A percentile compares a stretch with the other conserved stretches of the same genome.
phyloP scores from a whole-genome alignment of 2,797 vertebrate genomes.

The Arctocebus calabarensis region DNA sequence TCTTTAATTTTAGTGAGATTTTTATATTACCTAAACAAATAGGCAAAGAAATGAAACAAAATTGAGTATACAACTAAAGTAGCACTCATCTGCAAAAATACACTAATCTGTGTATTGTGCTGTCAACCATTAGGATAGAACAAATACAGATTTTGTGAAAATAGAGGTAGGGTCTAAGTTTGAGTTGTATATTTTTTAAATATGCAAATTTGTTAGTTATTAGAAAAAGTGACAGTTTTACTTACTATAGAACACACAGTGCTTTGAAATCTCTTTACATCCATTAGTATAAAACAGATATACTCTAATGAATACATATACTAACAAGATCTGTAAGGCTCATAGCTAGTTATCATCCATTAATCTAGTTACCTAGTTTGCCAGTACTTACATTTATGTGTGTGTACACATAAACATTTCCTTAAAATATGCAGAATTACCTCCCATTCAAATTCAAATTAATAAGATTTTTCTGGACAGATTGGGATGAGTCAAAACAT shows the following conservation, averaged over 20 bases:
- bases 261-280: slow-evolving; percentile 26
- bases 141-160: slow-evolving; percentile 34
- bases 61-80: neutral
- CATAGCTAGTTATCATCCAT: neutral
- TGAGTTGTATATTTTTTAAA: slow-evolving; percentile 35
- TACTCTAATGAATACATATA: neutral
- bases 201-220: slow-evolving; percentile 1
- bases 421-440: slow-evolving; percentile 2
- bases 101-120: neutral
- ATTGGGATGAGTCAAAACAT: slow-evolving; percentile 54
- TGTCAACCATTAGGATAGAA: neutral
- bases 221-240: slow-evolving; percentile 1
- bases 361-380: neutral
- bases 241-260: slow-evolving; percentile 48
- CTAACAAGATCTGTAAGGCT: slow-evolving; percentile 12
- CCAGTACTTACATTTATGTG: neutral
- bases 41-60: slow-evolving; percentile 12
- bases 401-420: neutral
- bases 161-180: slow-evolving; percentile 5
- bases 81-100: neutral
- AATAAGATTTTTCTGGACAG: slow-evolving; percentile 30
- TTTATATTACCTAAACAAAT: slow-evolving; percentile 7
- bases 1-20: slow-evolving; percentile 40
- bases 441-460: slow-evolving; percentile 33
- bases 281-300: neutral